Percentiles rank a stretch among this genome's conserved stretches.
Evolutionary conservation across 2,797 vertebrate species (phyloP).

Genomic region (Myiotriccus ornatus): DNA sequence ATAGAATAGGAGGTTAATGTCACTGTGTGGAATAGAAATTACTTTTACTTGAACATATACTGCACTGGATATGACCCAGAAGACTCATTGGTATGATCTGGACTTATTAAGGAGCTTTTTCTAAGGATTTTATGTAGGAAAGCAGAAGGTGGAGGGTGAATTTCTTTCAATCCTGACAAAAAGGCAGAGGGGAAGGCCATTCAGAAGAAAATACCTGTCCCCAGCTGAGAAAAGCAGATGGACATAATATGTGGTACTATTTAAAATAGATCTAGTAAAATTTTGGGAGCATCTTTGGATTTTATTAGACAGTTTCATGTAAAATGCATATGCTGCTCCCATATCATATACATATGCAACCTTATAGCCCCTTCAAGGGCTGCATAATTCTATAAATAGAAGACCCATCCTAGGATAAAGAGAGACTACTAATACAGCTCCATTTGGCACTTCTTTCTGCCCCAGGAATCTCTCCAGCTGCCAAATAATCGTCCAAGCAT

Average conservation of each 20-base stretch:
- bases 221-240: slow-evolving; percentile 18
- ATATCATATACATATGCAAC: neutral
- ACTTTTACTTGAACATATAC: neutral
- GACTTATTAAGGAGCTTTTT: neutral
- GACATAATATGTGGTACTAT: neutral
- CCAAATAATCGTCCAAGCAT: neutral
- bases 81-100: neutral
- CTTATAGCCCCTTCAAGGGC: neutral
- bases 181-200: neutral
- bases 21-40: neutral
- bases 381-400: slow-evolving; percentile 41
- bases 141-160: neutral
- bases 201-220: neutral
- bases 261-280: neutral
- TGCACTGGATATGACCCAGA: neutral
- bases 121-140: neutral
- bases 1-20: neutral
- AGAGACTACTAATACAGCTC: slow-evolving; percentile 7
- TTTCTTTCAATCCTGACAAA: neutral
- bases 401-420: neutral
- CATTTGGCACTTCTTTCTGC: slow-evolving; percentile 23
- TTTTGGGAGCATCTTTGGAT: neutral
- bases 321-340: neutral
- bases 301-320: neutral
- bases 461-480: slow-evolving; percentile 43